Evolutionary conservation across 2,113 vertebrate species (phyloP).

Genomic region (Trogon melanurus): DNA sequence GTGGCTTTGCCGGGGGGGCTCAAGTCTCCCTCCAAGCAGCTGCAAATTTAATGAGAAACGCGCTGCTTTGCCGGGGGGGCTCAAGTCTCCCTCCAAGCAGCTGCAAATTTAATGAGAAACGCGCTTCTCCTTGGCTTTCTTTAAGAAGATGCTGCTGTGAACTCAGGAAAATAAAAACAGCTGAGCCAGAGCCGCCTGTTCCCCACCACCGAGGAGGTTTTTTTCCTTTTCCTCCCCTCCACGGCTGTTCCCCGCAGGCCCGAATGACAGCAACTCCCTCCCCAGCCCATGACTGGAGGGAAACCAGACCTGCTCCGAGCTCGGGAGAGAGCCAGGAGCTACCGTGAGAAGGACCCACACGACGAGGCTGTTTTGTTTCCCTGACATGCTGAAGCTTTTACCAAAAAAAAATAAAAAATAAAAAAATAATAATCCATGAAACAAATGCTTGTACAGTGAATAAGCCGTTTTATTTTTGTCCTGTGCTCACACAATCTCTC

Average conservation of each 20-base stretch:
- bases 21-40: accelerated
- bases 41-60: neutral
- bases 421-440: neutral
- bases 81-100: accelerated
- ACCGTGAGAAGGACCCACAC: neutral
- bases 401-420: neutral
- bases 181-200: neutral
- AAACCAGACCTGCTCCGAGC: neutral
- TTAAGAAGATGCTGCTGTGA: neutral
- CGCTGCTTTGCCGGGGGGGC: accelerated
- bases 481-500: slow-evolving; percentile 80
- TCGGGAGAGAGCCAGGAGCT: neutral
- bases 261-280: accelerated
- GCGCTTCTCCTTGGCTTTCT: accelerated
- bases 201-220: accelerated
- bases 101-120: neutral
- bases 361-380: neutral
- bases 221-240: neutral
- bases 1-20: neutral
- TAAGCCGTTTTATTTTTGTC: slow-evolving; percentile 80
- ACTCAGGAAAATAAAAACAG: neutral
- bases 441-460: slow-evolving; percentile 64
- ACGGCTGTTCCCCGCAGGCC: neutral
- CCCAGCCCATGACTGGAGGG: accelerated
- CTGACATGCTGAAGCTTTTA: neutral